These are phyloP conservation scores for Caerostris darwini DNA, from an alignment of 1,140 invertebrate species.

Conservation along the genomic window DNA sequence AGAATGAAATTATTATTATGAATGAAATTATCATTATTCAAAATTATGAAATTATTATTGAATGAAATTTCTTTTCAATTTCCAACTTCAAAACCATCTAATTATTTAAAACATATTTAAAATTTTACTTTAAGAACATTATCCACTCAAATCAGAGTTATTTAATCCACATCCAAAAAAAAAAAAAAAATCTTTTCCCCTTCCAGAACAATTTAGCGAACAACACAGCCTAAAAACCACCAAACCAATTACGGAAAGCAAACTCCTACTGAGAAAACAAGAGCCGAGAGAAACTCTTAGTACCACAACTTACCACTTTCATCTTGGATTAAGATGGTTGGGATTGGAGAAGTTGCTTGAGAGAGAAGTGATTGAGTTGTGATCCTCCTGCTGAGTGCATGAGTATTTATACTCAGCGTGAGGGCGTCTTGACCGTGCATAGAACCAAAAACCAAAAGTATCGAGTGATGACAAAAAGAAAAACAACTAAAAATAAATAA, in stretches of 20 bases:
- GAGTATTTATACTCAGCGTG: conserved; percentile 49
- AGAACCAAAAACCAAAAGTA: not conserved
- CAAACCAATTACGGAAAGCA: not conserved
- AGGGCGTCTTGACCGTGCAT: conserved; percentile 3
- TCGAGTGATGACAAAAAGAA: conserved; percentile 47
- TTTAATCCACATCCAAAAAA: no score
- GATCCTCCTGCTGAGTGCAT: not conserved
- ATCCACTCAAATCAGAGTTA: no score
- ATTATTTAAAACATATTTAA: no score
- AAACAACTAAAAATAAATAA: conserved; percentile 39
- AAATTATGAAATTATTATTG: no score
- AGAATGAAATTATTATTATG: no score
- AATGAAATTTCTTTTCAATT: no score
- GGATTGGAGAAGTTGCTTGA: not conserved
- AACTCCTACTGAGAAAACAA: conserved; percentile 12
- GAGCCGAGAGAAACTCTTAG: not conserved
- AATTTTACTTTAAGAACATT: no score
- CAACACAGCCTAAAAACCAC: not conserved
- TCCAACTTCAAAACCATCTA: no score
- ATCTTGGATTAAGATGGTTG: conserved; percentile 32
- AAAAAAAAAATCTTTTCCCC: no score
- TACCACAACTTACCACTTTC: conserved; percentile 59
- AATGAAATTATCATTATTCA: no score
- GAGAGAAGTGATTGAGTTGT: conserved; percentile 13
- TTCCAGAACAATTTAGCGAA: no score